Conservation (phyloP, 2,797 vertebrate genomes). For the Sebastes diaconus region DNA sequence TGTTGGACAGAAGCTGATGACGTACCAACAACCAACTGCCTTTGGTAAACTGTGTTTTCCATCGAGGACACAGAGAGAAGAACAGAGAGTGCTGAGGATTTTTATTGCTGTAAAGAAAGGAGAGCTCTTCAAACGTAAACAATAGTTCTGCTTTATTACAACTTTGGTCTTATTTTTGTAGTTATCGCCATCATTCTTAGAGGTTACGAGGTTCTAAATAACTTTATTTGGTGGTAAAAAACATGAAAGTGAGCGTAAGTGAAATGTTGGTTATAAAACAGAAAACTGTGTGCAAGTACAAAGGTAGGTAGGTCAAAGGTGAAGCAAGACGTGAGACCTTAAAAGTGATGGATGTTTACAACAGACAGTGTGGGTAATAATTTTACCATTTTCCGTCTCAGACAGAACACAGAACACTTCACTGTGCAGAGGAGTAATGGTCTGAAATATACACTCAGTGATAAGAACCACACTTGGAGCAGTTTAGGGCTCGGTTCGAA, state of each 20-base stretch:
- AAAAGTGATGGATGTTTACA: not conserved
- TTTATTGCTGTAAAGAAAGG: not conserved
- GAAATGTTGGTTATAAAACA: not conserved
- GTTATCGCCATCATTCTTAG: not conserved
- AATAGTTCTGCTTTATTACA: not conserved
- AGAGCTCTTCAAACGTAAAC: not conserved
- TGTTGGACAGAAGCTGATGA: slow-evolving; percentile 5
- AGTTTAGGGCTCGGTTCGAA: not conserved
- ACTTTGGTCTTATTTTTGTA: not conserved
- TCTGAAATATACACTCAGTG: not conserved
- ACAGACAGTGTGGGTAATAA: not conserved
- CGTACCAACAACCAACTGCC: not conserved
- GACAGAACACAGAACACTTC: not conserved
- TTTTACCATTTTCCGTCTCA: not conserved
- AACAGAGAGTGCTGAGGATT: not conserved
- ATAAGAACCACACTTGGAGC: not conserved
- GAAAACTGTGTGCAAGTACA: not conserved
- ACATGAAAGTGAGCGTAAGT: not conserved
- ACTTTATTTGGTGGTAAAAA: not conserved
- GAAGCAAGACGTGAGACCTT: not conserved
- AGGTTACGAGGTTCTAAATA: not conserved
- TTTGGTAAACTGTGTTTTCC: not conserved
- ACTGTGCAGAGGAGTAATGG: not conserved
- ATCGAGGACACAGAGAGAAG: not conserved
- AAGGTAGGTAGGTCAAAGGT: too few species aligned